Percentiles rank a stretch among this genome's conserved stretches.
phyloP scores from a whole-genome alignment of 2,888 invertebrate species.

The Gisinianus flammeolus region DNA sequence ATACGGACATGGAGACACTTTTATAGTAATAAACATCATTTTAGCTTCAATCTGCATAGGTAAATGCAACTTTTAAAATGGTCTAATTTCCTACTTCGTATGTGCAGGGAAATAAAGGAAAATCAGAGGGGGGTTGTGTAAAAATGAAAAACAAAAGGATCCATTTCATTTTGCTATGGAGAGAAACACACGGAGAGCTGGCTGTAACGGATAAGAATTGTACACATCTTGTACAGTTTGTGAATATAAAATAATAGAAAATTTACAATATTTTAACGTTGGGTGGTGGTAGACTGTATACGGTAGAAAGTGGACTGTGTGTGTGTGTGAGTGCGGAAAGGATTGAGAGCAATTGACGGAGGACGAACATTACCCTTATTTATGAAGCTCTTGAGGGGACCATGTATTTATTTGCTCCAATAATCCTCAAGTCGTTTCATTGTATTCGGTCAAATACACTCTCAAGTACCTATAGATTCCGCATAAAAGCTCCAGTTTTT shows the following conservation, averaged over 20 bases:
- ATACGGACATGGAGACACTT: no score
- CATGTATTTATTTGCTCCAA: constrained; percentile 36
- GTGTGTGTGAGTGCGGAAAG: neutral
- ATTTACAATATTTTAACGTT: neutral
- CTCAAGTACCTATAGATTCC: constrained; percentile 17
- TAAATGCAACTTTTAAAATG: no score
- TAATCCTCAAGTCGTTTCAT: constrained; percentile 30
- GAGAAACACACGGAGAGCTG: neutral
- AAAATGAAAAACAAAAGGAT: no score
- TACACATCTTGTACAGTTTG: neutral
- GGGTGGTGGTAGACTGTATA: no score
- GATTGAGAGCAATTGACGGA: neutral
- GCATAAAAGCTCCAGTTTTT: neutral
- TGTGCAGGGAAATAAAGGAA: no score
- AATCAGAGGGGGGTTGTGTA: neutral
- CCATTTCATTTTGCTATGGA: no score
- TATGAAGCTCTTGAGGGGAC: constrained; percentile 19
- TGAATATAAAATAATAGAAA: no score
- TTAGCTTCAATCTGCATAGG: no score
- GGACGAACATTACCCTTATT: constrained; percentile 20
- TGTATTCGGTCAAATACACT: constrained; percentile 31
- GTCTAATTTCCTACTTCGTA: no score
- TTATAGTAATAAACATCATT: no score
- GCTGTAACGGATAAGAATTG: neutral
- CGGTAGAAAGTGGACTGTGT: neutral